A percentile compares a stretch with the other conserved stretches of the same genome.
These are phyloP conservation scores for Heteractis magnifica DNA, from an alignment of 92 coral and sea anemone genomes.

Conservation along the genomic window DNA sequence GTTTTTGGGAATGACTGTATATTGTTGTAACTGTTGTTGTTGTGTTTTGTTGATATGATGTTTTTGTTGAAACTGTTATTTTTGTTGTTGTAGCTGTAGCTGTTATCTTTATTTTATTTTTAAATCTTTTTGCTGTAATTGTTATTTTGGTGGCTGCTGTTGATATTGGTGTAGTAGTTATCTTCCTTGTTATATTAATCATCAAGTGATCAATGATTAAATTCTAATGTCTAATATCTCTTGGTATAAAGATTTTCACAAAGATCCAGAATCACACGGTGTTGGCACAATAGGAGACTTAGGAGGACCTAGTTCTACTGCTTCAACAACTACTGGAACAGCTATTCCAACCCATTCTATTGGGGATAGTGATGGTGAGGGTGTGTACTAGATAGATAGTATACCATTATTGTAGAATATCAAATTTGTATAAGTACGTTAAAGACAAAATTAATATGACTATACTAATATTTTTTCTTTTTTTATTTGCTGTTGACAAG, in stretches of 20 bases:
- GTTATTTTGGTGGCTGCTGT: neutral
- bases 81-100: neutral
- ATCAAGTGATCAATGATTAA: neutral
- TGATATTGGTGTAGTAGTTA: neutral
- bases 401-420: neutral
- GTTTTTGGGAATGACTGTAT: too few species aligned
- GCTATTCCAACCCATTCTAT: slow-evolving; percentile 50
- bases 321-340: slow-evolving; percentile 15
- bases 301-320: neutral
- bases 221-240: neutral
- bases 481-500: slow-evolving; percentile 18
- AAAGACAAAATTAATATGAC: too few species aligned
- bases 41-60: neutral
- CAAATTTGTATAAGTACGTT: neutral
- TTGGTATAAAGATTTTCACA: slow-evolving; percentile 5
- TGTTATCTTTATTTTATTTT: neutral
- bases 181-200: neutral
- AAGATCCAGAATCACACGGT: neutral
- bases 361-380: slow-evolving; percentile 31
- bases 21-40: neutral
- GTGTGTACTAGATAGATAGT: neutral
- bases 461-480: neutral
- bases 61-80: neutral
- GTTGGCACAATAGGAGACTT: slow-evolving; percentile 54
- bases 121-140: neutral